Conservation (phyloP, 2,888 invertebrate species). For the Bellardia bayeri region DNA sequence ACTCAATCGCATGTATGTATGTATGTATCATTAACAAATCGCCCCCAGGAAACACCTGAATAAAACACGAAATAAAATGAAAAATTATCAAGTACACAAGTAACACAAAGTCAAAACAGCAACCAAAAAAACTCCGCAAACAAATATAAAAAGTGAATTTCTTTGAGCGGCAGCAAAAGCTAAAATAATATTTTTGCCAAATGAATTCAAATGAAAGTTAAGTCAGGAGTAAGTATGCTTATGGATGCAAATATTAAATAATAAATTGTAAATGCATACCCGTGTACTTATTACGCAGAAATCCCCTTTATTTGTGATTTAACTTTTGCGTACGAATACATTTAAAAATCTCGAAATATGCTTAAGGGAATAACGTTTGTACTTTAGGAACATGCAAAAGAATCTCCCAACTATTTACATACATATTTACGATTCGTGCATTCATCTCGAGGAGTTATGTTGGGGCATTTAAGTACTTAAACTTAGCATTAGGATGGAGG, state of each 20-base stretch:
- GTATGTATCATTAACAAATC: slow-evolving; percentile 55
- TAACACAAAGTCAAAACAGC: neutral
- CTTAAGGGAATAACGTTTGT: slow-evolving; percentile 11
- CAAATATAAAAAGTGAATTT: neutral
- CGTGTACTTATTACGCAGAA: slow-evolving; percentile 17
- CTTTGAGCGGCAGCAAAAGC: slow-evolving; percentile 15
- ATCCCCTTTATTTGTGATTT: slow-evolving; percentile 23
- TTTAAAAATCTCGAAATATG: slow-evolving; percentile 30
- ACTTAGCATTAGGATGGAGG: neutral
- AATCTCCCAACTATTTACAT: slow-evolving; percentile 8
- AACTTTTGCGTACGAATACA: slow-evolving; percentile 15
- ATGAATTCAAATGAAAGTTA: slow-evolving; percentile 36
- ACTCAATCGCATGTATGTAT: neutral
- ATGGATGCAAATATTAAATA: slow-evolving; percentile 39
- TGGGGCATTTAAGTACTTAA: neutral
- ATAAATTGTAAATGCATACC: slow-evolving; percentile 25
- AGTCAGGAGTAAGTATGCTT: neutral
- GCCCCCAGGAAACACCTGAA: slow-evolving; percentile 65
- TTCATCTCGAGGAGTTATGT: neutral
- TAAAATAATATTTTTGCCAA: slow-evolving; percentile 34
- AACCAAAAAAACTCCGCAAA: neutral
- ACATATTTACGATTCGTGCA: slow-evolving; percentile 13
- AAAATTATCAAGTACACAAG: slow-evolving; percentile 55
- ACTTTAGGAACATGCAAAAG: neutral
- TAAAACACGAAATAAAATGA: slow-evolving; percentile 50